Base-by-base conservation (phyloP, 2,888 invertebrate genomes). In the Halictus ligatus region DNA sequence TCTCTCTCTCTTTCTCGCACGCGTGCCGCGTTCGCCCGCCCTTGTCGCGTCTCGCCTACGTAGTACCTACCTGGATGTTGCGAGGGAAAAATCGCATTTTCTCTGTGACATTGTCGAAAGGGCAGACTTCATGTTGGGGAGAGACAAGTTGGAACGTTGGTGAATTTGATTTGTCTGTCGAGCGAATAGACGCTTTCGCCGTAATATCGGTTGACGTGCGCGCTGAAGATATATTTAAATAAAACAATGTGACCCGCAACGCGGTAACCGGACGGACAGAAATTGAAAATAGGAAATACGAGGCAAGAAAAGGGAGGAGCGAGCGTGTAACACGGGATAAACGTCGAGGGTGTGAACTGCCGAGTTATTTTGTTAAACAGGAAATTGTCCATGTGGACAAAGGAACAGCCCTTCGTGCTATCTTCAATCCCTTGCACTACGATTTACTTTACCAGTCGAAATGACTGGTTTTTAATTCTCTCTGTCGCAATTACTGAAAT, bases 161-260 rank as follows among this genome's bases (percentile, higher is more conserved):
- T 83, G 91, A 90, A 90, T 90, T 89, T 91, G 90, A 90, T 90
- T 90, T 90, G 91, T 90, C 90, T 88, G 88, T 81, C 89, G 84
- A 35, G 73, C 80, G 88, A 76, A 81, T 89, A 88, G 89, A 90
- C 84, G 84, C 87, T 89, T 81, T 80, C 84, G 78, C 81, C 75
- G 85, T 83, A 88, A 88, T 85, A 81, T 83, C 76, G 79, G 76
- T 25, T 77, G 88, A 69, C 83, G 50, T 79, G 50, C 83, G 75
- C 83, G 43, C 64, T 18, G 54, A 50, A 81, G 85, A 83, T 85
- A 88, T 85, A 88, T 85, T 88, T 88, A 88, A 85, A 84, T 79
- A 81, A 81, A 88, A 81, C 78, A 79, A 85, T 60, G 79, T 72
- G 18, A 10, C 58, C 60, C 46, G 82, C 75, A 48, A 72, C 54